phyloP scores from a whole-genome alignment of 2,888 invertebrate genomes.

The Ichneumoninae sp. region DNA sequence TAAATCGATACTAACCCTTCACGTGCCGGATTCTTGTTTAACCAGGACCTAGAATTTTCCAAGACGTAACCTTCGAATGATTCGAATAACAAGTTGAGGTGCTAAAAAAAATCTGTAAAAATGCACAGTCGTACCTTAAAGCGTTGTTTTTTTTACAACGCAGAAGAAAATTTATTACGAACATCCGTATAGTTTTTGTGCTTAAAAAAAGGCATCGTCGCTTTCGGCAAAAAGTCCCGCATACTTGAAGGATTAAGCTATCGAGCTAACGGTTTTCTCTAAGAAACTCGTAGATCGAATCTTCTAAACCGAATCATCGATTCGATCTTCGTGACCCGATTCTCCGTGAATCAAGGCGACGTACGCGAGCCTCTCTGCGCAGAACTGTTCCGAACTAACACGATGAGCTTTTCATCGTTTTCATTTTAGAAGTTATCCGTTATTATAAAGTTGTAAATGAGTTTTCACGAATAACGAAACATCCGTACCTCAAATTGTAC shows the following conservation, averaged over 20 bases:
- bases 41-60: too few species aligned
- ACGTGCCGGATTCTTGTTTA: too few species aligned
- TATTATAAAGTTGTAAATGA: slow-evolving; percentile 61
- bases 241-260: too few species aligned
- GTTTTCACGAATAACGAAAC: slow-evolving; percentile 61
- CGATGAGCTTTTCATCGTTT: slow-evolving; percentile 7
- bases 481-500: slow-evolving; percentile 75
- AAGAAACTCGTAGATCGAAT: background rate
- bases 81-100: background rate
- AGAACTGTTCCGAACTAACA: background rate
- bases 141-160: too few species aligned
- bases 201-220: too few species aligned
- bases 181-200: too few species aligned
- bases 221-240: too few species aligned
- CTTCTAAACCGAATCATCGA: background rate
- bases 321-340: background rate
- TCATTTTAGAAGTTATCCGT: slow-evolving; percentile 7
- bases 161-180: too few species aligned
- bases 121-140: too few species aligned
- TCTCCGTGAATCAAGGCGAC: background rate
- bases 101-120: too few species aligned
- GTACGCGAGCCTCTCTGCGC: background rate
- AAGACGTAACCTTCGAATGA: too few species aligned
- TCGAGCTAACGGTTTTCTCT: background rate
- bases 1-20: background rate